Conservation (phyloP, 2,113 vertebrate species). For the Tinamus guttatus region DNA sequence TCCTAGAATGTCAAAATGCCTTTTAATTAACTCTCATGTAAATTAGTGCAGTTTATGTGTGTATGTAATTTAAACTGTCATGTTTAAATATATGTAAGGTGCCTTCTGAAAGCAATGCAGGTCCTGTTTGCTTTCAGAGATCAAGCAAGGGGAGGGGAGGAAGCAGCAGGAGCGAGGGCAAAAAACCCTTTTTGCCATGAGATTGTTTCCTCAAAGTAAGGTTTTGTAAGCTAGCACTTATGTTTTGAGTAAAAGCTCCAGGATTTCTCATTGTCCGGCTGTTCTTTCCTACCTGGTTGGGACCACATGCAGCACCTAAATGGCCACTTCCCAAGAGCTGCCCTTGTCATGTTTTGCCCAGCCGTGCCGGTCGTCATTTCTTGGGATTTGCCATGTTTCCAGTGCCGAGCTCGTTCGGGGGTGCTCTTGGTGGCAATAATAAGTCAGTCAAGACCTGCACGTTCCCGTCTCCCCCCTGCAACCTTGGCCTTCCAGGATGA, state of each 20-base stretch:
- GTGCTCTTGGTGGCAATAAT: background rate
- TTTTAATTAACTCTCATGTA: background rate
- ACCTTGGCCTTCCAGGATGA: background rate
- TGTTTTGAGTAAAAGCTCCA: background rate
- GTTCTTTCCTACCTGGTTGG: background rate
- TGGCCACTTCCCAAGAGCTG: background rate
- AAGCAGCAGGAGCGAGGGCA: background rate
- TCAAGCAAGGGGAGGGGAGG: background rate
- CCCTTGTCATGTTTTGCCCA: background rate
- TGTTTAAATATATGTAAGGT: background rate
- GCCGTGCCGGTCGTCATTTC: background rate
- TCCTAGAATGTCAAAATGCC: background rate
- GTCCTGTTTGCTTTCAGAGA: background rate
- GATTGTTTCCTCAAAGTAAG: background rate
- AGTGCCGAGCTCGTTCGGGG: background rate
- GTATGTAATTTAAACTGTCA: background rate
- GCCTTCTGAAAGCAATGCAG: background rate
- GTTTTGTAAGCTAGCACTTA: background rate
- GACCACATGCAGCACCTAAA: background rate
- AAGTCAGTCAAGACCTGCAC: background rate
- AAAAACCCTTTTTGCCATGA: background rate
- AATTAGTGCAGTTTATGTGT: background rate
- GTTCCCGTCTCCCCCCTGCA: background rate
- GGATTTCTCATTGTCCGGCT: background rate
- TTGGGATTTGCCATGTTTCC: background rate